A percentile compares a stretch with the other conserved stretches of the same genome.
phyloP scores from a whole-genome alignment of 2,888 invertebrate species.

The Eurytoma californica region DNA sequence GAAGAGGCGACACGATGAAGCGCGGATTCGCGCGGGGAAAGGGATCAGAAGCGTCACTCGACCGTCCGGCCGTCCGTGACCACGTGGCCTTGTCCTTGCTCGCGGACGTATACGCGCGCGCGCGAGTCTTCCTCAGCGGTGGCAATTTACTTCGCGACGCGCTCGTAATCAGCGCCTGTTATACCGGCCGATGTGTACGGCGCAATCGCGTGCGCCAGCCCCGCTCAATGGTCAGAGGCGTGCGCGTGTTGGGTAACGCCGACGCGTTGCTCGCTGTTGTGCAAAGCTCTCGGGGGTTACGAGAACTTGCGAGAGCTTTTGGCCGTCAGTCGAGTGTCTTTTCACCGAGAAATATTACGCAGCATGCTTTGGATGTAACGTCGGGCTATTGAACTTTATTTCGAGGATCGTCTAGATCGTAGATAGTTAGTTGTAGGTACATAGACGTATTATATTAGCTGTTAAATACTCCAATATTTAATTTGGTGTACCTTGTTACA shows the following conservation, averaged over 20 bases:
- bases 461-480: too few species aligned
- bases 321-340: not conserved
- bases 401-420: too few species aligned
- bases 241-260: not conserved
- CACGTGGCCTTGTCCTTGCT: constrained; percentile 73
- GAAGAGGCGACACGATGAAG: constrained; percentile 31
- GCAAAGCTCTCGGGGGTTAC: not conserved
- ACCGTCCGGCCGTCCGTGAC: constrained; percentile 68
- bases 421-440: too few species aligned
- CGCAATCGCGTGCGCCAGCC: not conserved
- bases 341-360: too few species aligned
- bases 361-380: too few species aligned
- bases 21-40: constrained; percentile 29
- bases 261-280: not conserved
- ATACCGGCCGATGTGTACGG: not conserved
- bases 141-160: constrained; percentile 23
- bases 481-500: too few species aligned
- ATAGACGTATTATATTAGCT: too few species aligned
- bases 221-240: too few species aligned
- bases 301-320: not conserved
- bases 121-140: not conserved
- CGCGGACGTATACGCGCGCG: constrained; percentile 46
- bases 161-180: constrained; percentile 32
- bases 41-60: constrained; percentile 50
- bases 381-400: too few species aligned